Conservation (phyloP, 2,113 vertebrate species). For the Scomber colias region DNA sequence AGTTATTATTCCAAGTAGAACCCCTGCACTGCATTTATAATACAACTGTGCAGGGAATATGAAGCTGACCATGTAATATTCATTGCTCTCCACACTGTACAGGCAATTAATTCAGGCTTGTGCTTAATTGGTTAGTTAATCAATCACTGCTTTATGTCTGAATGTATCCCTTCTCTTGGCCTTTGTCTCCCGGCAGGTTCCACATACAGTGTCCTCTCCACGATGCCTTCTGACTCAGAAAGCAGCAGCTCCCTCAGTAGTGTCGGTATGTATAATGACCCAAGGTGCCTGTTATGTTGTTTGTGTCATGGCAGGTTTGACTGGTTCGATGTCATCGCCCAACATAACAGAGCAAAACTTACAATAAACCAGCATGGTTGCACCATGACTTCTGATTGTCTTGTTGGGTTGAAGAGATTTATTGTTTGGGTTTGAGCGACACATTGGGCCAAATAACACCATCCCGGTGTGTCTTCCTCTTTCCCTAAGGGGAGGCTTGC, state of each 20-base stretch:
- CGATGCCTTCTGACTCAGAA: slow-evolving; percentile 99
- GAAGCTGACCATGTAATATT: slow-evolving; percentile 47
- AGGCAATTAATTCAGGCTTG: slow-evolving; percentile 30
- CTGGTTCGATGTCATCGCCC: not conserved
- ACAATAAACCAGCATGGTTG: not conserved
- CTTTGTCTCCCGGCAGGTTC: slow-evolving; percentile 87
- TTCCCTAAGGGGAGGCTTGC: slow-evolving; percentile 54
- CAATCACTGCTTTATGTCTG: slow-evolving; percentile 25
- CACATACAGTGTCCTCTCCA: slow-evolving; percentile 97
- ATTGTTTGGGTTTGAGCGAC: slow-evolving; percentile 1
- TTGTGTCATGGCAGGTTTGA: slow-evolving; percentile 7
- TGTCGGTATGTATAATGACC: slow-evolving; percentile 88
- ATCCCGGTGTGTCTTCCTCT: slow-evolving; percentile 6
- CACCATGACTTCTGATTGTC: not conserved
- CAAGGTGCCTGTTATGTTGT: not conserved
- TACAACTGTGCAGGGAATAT: slow-evolving; percentile 42
- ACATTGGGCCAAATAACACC: slow-evolving; percentile 26
- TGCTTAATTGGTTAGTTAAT: slow-evolving; percentile 36
- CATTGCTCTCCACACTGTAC: slow-evolving; percentile 14
- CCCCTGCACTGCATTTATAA: slow-evolving; percentile 49
- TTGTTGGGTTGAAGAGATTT: not conserved
- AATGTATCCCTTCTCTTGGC: slow-evolving; percentile 18
- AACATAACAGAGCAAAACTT: not conserved
- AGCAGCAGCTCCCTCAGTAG: slow-evolving; percentile 99
- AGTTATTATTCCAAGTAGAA: slow-evolving; percentile 60